Conservation (phyloP, 1,140 invertebrate species). For the Lanistes nyassanus region DNA sequence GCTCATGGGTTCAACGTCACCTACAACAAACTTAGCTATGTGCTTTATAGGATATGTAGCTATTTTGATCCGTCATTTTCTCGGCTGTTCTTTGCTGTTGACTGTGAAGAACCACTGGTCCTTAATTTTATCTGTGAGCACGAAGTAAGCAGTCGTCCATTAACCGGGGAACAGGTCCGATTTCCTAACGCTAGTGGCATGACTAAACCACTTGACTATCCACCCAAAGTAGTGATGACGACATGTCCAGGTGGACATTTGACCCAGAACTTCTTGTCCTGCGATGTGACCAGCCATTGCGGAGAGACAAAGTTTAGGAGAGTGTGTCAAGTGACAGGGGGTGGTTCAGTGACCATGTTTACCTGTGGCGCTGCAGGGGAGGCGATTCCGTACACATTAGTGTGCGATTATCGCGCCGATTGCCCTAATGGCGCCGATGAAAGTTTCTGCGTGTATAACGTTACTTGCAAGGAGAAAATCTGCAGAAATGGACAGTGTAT, state of each 20-base stretch:
- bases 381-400: background rate
- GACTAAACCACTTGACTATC: background rate
- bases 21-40: too few species aligned
- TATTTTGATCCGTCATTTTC: background rate
- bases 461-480: background rate
- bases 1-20: background rate
- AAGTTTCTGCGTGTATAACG: background rate
- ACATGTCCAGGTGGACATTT: background rate
- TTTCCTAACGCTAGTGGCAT: background rate
- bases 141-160: background rate
- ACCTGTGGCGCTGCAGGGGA: background rate
- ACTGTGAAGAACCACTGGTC: background rate
- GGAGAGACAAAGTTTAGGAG: background rate
- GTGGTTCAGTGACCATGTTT: background rate
- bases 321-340: background rate
- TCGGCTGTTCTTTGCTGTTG: background rate
- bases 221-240: background rate
- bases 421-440: constrained; percentile 9
- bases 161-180: background rate
- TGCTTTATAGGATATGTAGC: background rate
- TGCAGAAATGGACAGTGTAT: constrained; percentile 6
- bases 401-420: constrained; percentile 11
- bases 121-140: background rate
- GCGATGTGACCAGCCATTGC: background rate
- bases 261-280: background rate